phyloP scores from a whole-genome alignment of 1,140 invertebrate species.

The Pseudomyrmex concolor region DNA sequence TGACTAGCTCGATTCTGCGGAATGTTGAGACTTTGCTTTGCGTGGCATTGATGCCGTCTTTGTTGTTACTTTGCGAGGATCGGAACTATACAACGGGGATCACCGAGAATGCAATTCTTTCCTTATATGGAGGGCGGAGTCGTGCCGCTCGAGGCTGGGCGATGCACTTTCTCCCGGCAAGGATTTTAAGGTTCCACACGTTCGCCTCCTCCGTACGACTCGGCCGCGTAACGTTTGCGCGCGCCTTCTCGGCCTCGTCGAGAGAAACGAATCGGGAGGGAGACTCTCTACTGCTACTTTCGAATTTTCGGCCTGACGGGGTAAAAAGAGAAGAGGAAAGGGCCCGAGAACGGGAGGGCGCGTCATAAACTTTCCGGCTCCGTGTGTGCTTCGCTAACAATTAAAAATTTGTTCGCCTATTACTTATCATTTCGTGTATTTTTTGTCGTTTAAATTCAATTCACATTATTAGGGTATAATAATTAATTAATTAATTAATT shows the following conservation, averaged over 20 bases:
- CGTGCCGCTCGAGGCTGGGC: slow-evolving; percentile 53
- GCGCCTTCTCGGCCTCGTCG: neutral
- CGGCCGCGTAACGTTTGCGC: neutral
- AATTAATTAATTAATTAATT: slow-evolving; percentile 83
- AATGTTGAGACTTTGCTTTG: slow-evolving; percentile 36
- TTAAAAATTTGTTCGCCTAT: slow-evolving; percentile 82
- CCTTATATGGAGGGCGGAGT: slow-evolving; percentile 40
- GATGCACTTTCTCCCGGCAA: slow-evolving; percentile 58
- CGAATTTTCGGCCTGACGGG: slow-evolving; percentile 5
- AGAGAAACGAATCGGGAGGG: neutral
- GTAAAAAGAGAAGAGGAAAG: too few species aligned
- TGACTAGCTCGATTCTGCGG: slow-evolving; percentile 46
- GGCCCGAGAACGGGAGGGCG: slow-evolving; percentile 26
- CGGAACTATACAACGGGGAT: slow-evolving; percentile 2
- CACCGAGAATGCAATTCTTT: slow-evolving; percentile 23
- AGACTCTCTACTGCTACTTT: slow-evolving; percentile 5
- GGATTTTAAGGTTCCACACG: slow-evolving; percentile 24
- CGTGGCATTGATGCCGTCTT: neutral
- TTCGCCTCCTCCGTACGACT: neutral
- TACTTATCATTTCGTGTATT: slow-evolving; percentile 80
- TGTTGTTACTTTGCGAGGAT: too few species aligned
- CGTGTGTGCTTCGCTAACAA: slow-evolving; percentile 80
- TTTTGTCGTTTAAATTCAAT: slow-evolving; percentile 83
- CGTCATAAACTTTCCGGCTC: slow-evolving; percentile 31
- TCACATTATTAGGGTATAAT: slow-evolving; percentile 85